Conservation (phyloP, 2,888 invertebrate species). For the Dasypolia templi region DNA sequence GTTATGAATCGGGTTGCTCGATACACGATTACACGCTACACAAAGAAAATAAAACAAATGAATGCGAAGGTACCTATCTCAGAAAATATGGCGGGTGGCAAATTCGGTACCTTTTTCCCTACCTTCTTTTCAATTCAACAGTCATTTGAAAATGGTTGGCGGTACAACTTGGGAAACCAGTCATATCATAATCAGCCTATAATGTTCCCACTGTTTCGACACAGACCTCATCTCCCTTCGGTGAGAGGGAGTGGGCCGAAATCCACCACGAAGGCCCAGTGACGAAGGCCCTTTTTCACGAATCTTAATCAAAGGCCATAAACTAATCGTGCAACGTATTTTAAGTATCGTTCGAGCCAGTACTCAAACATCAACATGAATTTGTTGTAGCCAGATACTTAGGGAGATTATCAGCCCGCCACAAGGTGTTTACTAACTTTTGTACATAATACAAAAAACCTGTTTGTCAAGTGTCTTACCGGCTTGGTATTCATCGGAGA, state of each 20-base stretch:
- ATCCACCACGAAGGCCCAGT: too few species aligned
- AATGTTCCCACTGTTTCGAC: too few species aligned
- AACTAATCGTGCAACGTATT: background rate
- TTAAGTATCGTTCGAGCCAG: background rate
- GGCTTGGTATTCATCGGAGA: conserved; percentile 92
- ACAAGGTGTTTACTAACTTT: background rate
- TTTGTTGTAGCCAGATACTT: background rate
- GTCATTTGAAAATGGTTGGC: background rate
- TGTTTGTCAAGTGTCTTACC: conserved; percentile 86
- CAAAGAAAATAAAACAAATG: background rate
- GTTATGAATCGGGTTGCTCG: background rate
- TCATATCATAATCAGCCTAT: too few species aligned
- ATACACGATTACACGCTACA: background rate
- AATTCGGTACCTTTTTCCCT: background rate
- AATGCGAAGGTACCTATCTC: background rate
- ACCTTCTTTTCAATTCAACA: background rate
- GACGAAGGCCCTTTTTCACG: too few species aligned
- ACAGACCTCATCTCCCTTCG: too few species aligned
- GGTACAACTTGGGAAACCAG: background rate
- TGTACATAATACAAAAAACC: conserved; percentile 17
- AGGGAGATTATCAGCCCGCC: background rate
- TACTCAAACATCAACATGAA: background rate
- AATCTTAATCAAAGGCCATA: background rate
- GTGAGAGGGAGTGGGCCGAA: too few species aligned
- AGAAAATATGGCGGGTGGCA: background rate